Evolutionary conservation across 2,113 vertebrate genomes (phyloP), one percentile per base, ranked within the genome.

Genomic region (Gasterosteus aculeatus): DNA sequence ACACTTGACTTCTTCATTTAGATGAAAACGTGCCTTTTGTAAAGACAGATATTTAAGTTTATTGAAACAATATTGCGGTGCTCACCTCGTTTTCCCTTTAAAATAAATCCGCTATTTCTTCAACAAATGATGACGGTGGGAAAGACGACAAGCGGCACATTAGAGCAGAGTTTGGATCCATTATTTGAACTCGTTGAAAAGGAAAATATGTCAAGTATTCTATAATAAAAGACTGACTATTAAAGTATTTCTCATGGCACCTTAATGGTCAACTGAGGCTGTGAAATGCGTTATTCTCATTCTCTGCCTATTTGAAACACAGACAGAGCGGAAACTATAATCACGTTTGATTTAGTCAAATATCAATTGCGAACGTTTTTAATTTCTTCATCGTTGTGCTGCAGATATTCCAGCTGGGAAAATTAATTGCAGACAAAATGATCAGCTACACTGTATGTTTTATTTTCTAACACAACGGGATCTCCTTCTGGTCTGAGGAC

Each of bases 401-500:
- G 12, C 0, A 1, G 9, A 8, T 19, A 64, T 39, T n/a, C n/a
- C 31, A 12, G 60, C 11, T 8, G n/a, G 54, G 44, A 41, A 49
- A 60, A 41, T 49, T 4, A 70, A 59, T 14, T n/a, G 19, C 44
- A 29, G 35, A 62, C 41, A 4, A 41, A 53, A 54, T 22, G 10
- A 39, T 4, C 2, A 38, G 26, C 38, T 35, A 1, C 46, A 16
- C 39, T 33, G 10, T 19, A 19, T 38, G 15, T 29, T 53, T 39
- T 39, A 35, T 44, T 46, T 46, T 44, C 4, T 35, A 9, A 14
- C 15, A 41, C 57, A 49, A 18, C 44, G 57, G 35, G 49, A 67
- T 58, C 68, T 74, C 44, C 33, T 19, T 41, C 35, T 19, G 58
- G 26, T 72, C 53, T 51, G 19, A 42, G 12, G 76, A 58, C 41